phyloP scores from a whole-genome alignment of 2,113 vertebrate species.

The Zingel zingel region DNA sequence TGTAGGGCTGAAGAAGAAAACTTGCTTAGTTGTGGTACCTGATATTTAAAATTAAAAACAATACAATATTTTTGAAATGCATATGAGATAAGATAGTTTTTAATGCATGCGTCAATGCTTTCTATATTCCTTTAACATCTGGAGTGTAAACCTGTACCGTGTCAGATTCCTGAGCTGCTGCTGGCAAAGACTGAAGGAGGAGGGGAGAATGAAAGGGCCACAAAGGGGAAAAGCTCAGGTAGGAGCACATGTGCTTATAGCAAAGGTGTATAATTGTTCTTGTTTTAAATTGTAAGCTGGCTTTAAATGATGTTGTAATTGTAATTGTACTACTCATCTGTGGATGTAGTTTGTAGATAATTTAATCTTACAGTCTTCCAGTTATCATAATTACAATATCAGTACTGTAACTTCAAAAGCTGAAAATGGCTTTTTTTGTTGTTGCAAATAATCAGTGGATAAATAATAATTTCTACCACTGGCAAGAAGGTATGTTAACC shows the following conservation, averaged over 20 bases:
- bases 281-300: too few species aligned
- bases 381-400: neutral
- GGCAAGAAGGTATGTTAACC: neutral
- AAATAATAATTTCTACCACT: neutral
- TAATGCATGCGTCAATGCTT: slow-evolving; percentile 5
- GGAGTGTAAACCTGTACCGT: slow-evolving; percentile 1
- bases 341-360: neutral
- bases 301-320: too few species aligned
- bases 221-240: slow-evolving; percentile 83
- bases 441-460: neutral
- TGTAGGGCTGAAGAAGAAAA: neutral
- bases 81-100: neutral
- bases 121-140: slow-evolving; percentile 9
- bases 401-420: neutral
- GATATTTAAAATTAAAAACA: neutral
- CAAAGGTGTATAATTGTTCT: too few species aligned
- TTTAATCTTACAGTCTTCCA: neutral
- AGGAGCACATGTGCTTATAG: slow-evolving; percentile 20
- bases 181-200: slow-evolving; percentile 81
- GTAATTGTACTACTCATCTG: neutral
- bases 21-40: neutral
- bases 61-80: neutral
- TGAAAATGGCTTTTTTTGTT: neutral
- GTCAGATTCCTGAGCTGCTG: slow-evolving; percentile 95
- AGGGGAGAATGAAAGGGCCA: slow-evolving; percentile 70